Conservation (phyloP, 2,797 vertebrate genomes). For the Rallus crepitans region DNA sequence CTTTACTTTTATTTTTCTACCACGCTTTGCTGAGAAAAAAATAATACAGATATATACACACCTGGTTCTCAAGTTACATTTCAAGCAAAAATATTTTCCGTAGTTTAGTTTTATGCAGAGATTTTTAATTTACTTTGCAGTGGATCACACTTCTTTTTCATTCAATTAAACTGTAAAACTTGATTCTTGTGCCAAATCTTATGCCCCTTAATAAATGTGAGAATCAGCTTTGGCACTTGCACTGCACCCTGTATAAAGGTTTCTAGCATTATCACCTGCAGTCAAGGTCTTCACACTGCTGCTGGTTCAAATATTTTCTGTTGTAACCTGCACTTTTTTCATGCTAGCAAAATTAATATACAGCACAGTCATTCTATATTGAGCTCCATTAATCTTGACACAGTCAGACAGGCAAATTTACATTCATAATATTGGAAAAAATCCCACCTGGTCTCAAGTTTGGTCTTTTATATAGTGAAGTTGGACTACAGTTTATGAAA, state of each 20-base stretch:
- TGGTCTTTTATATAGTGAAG: background rate
- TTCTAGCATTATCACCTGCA: background rate
- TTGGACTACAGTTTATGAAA: background rate
- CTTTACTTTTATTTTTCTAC: background rate
- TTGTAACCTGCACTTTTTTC: background rate
- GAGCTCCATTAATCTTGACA: background rate
- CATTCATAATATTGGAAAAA: background rate
- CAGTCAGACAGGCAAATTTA: background rate
- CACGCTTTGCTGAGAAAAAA: background rate
- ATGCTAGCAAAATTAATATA: background rate
- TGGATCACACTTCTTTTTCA: background rate
- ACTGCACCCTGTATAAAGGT: background rate
- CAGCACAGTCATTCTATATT: background rate
- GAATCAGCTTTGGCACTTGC: background rate
- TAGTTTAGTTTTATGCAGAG: background rate
- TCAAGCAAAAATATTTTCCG: background rate
- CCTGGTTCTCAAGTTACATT: background rate
- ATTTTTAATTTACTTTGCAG: background rate
- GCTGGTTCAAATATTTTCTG: background rate
- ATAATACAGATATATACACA: background rate
- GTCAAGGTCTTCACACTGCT: background rate
- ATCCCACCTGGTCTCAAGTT: background rate
- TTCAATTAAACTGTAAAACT: background rate
- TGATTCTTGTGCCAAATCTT: background rate
- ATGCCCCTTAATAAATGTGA: background rate